Evolutionary conservation across 2,797 vertebrate genomes (phyloP).

Genomic region (Philypnodon macrostomus): DNA sequence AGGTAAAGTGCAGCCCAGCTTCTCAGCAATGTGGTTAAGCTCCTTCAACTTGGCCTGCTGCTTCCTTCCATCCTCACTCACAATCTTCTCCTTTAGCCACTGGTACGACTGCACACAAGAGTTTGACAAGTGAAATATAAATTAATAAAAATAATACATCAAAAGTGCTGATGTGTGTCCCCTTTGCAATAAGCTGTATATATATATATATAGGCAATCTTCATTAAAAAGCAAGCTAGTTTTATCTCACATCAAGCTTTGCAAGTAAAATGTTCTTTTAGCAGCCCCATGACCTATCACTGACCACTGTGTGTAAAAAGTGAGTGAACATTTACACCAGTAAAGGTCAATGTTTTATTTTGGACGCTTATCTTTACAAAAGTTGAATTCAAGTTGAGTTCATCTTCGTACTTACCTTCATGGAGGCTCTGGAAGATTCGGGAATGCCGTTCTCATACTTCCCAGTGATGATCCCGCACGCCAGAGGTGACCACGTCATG

Average conservation of each 20-base stretch:
- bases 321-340: not conserved
- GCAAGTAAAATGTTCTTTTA: too few species aligned
- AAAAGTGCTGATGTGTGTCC: too few species aligned
- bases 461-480: slow-evolving; percentile 96
- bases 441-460: slow-evolving; percentile 98
- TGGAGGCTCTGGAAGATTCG: slow-evolving; percentile 91
- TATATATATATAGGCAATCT: too few species aligned
- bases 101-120: slow-evolving; percentile 86
- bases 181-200: too few species aligned
- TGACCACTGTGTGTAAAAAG: too few species aligned
- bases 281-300: too few species aligned
- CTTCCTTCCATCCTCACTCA: slow-evolving; percentile 93
- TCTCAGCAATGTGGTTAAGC: slow-evolving; percentile 89
- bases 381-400: too few species aligned
- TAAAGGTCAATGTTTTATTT: not conserved
- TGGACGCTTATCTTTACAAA: too few species aligned
- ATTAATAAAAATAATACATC: too few species aligned
- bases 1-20: slow-evolving; percentile 92
- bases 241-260: too few species aligned
- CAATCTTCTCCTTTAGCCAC: slow-evolving; percentile 97
- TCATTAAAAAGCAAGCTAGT: too few species aligned
- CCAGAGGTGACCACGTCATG: slow-evolving; percentile 98
- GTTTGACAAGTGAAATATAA: too few species aligned
- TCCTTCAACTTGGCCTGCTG: slow-evolving; percentile 95
- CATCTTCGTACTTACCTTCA: slow-evolving; percentile 83